phyloP scores from a whole-genome alignment of 2,888 invertebrate species.

The Theodoxus fluviatilis region DNA sequence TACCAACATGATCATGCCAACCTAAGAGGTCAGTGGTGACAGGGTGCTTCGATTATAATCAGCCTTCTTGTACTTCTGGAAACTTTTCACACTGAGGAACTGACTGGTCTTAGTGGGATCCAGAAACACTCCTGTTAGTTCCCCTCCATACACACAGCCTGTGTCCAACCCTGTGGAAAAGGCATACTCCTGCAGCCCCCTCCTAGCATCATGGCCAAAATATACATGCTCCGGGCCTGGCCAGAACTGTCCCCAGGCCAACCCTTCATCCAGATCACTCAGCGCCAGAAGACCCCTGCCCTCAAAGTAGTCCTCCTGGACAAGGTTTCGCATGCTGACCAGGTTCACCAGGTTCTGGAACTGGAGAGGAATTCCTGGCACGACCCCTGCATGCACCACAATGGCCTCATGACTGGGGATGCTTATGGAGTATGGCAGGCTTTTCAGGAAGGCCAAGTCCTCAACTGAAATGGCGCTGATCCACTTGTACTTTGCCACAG shows the following conservation, averaged over 20 bases:
- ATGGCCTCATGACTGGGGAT: constrained; percentile 55
- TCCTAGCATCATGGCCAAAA: constrained; percentile 65
- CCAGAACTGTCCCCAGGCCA: constrained; percentile 61
- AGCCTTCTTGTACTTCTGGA: too few relatives aligned
- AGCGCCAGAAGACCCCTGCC: constrained; percentile 37
- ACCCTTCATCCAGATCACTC: constrained; percentile 44
- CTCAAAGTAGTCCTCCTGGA: too few relatives aligned
- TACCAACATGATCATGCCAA: too few relatives aligned
- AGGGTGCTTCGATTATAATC: too few relatives aligned
- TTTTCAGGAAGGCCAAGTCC: constrained; percentile 54
- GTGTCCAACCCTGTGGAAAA: constrained; percentile 65
- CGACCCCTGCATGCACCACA: constrained; percentile 63
- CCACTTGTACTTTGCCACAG: constrained; percentile 53
- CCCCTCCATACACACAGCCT: constrained; percentile 62
- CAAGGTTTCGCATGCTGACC: constrained; percentile 21
- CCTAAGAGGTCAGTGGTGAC: too few relatives aligned
- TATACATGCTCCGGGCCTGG: constrained; percentile 64
- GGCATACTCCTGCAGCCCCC: constrained; percentile 50
- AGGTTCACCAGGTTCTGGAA: constrained; percentile 45
- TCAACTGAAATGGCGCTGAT: constrained; percentile 46
- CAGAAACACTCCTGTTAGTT: constrained; percentile 56
- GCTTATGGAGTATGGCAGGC: constrained; percentile 62
- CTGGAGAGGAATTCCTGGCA: constrained; percentile 53
- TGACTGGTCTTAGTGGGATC: too few relatives aligned
- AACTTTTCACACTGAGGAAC: too few relatives aligned